phyloP scores from a whole-genome alignment of 2,888 invertebrate species.

The Timema podura region DNA sequence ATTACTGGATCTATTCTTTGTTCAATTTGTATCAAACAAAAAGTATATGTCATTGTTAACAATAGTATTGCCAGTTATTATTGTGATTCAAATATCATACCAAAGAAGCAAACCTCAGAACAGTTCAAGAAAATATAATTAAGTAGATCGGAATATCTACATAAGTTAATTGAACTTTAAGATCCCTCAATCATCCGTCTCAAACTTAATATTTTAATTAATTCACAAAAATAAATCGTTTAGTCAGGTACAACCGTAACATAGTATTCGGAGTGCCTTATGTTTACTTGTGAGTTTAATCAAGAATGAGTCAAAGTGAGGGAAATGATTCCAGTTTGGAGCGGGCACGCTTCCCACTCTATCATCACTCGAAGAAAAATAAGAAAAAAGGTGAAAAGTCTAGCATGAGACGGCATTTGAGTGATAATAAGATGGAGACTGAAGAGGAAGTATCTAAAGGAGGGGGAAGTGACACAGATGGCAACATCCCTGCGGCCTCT shows the following conservation, averaged over 20 bases:
- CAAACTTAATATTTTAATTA: neutral
- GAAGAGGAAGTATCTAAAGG: conserved; percentile 18
- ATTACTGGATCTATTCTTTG: conserved; percentile 22
- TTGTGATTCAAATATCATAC: conserved; percentile 22
- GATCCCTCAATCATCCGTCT: too few relatives aligned
- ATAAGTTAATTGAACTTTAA: too few relatives aligned
- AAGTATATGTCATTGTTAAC: conserved; percentile 24
- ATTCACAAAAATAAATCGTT: conserved; percentile 15
- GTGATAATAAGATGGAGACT: conserved; percentile 13
- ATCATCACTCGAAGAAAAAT: conserved; percentile 25
- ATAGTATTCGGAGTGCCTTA: neutral
- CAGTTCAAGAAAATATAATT: too few relatives aligned
- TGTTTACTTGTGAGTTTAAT: conserved; percentile 7
- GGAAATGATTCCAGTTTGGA: conserved; percentile 26
- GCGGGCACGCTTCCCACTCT: conserved; percentile 26
- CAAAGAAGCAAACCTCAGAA: conserved; percentile 26
- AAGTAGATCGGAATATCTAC: too few relatives aligned
- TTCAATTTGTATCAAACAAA: conserved; percentile 19
- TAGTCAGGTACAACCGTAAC: conserved; percentile 18
- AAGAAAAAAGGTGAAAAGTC: conserved; percentile 7
- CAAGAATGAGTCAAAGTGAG: conserved; percentile 30
- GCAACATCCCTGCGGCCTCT: neutral
- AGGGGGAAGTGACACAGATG: conserved; percentile 9
- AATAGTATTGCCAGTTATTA: conserved; percentile 24
- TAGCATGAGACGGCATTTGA: conserved; percentile 13